A percentile compares a stretch with the other conserved stretches of the same genome.
phyloP scores from a whole-genome alignment of 1,140 invertebrate genomes.

The Mizuhopecten yessoensis region DNA sequence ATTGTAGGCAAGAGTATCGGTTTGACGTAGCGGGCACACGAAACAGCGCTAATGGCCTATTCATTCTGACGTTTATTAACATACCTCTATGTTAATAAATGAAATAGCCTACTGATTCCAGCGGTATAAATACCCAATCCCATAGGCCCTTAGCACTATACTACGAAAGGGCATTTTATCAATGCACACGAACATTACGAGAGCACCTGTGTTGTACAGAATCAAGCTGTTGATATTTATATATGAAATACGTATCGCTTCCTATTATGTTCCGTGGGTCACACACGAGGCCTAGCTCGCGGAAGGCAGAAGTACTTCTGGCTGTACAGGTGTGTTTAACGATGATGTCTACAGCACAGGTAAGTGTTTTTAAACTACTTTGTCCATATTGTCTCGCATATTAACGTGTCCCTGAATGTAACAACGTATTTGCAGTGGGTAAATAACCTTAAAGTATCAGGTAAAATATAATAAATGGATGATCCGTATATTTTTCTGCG shows the following conservation, averaged over 20 bases:
- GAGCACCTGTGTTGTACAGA: neutral
- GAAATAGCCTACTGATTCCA: neutral
- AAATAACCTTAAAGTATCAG: neutral
- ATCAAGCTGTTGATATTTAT: neutral
- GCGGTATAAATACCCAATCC: slow-evolving; percentile 5
- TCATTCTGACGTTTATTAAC: slow-evolving; percentile 13
- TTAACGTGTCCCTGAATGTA: neutral
- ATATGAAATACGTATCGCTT: neutral
- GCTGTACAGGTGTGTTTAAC: slow-evolving; percentile 17
- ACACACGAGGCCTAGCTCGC: neutral
- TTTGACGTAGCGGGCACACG: slow-evolving; percentile 22
- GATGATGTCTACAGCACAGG: slow-evolving; percentile 24
- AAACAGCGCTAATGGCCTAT: neutral
- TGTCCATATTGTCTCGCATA: neutral
- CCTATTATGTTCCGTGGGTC: neutral
- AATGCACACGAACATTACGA: neutral
- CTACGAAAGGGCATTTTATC: neutral
- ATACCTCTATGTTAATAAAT: slow-evolving; percentile 14
- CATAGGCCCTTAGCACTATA: slow-evolving; percentile 9
- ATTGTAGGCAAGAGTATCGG: slow-evolving; percentile 5
- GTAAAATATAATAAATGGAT: too few species aligned
- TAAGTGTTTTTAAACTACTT: neutral
- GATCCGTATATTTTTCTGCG: too few species aligned
- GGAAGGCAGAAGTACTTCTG: neutral
- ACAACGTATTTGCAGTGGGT: too few species aligned